Percentiles rank a stretch among this genome's conserved stretches.
phyloP scores from a whole-genome alignment of 2,888 invertebrate species.

The Drosophila bunnanda region DNA sequence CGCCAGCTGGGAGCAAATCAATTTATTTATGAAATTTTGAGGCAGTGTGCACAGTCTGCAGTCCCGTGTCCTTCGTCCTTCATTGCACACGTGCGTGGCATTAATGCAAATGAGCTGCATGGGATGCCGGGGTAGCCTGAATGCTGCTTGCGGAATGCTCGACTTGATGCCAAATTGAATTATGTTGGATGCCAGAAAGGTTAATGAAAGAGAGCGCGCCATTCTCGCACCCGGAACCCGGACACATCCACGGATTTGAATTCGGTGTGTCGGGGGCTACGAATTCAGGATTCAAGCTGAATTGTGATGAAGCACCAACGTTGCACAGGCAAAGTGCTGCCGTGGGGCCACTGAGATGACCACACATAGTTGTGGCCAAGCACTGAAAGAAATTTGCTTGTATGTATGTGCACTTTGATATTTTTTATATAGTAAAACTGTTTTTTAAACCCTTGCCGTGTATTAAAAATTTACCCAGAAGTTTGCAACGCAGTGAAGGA shows the following conservation, averaged over 20 bases:
- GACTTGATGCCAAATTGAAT: slow-evolving; percentile 72
- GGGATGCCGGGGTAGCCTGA: background rate
- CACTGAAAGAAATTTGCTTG: background rate
- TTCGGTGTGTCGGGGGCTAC: slow-evolving; percentile 16
- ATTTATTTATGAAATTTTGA: slow-evolving; percentile 62
- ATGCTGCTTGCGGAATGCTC: slow-evolving; percentile 40
- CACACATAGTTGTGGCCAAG: slow-evolving; percentile 29
- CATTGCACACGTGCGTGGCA: slow-evolving; percentile 62
- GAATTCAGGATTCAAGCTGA: slow-evolving; percentile 49
- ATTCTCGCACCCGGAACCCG: slow-evolving; percentile 14
- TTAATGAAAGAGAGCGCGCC: slow-evolving; percentile 66
- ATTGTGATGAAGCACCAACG: slow-evolving; percentile 49
- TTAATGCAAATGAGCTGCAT: slow-evolving; percentile 68
- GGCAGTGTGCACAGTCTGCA: slow-evolving; percentile 22
- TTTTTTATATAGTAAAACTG: no score
- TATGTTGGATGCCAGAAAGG: slow-evolving; percentile 75
- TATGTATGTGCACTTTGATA: background rate
- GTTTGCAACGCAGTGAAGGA: no score
- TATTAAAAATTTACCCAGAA: no score
- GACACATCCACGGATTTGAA: slow-evolving; percentile 29
- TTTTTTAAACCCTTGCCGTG: no score
- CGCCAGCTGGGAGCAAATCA: slow-evolving; percentile 51
- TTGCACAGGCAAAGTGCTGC: slow-evolving; percentile 20
- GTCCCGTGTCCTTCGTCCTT: slow-evolving; percentile 5
- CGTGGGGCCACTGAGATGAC: slow-evolving; percentile 32